A percentile compares a stretch with the other conserved stretches of the same genome.
These are phyloP conservation scores for Parauchenoglanis punctatus DNA, from an alignment of 2,797 vertebrate genomes.

Conservation along the genomic window DNA sequence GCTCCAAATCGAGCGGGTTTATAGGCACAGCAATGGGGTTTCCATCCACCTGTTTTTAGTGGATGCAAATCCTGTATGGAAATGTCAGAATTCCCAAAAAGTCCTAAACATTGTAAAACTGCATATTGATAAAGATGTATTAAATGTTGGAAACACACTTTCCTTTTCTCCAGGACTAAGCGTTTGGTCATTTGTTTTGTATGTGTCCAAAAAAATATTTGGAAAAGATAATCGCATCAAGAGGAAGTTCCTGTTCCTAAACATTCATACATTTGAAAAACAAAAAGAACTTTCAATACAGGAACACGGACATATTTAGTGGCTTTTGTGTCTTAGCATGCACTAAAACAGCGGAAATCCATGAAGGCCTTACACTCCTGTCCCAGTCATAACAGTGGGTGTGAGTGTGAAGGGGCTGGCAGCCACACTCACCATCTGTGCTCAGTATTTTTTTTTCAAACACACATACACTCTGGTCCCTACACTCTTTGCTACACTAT, in stretches of 20 bases:
- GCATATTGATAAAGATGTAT: too few relatives aligned
- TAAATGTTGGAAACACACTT: neutral
- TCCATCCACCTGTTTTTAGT: neutral
- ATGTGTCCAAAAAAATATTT: neutral
- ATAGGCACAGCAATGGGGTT: conserved; percentile 38
- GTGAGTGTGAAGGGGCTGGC: conserved; percentile 71
- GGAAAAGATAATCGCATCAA: neutral
- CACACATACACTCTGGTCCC: conserved; percentile 50
- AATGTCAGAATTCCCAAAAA: neutral
- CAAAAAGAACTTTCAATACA: neutral
- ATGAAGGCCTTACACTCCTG: conserved; percentile 54
- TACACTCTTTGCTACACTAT: conserved; percentile 36
- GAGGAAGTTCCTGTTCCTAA: neutral
- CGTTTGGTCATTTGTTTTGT: neutral
- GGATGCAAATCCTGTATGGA: neutral
- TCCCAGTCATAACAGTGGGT: conserved; percentile 59
- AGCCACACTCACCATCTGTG: conserved; percentile 69
- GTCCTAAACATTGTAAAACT: neutral
- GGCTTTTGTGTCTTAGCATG: conserved; percentile 63
- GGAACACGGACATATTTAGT: neutral
- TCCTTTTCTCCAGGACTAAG: neutral
- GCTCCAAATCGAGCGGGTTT: conserved; percentile 55
- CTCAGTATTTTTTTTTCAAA: conserved; percentile 62
- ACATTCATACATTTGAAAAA: too few relatives aligned
- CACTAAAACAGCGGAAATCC: conserved; percentile 59